These are phyloP conservation scores for Tetragnatha montana DNA, from an alignment of 2,888 invertebrate species.

Conservation along the genomic window DNA sequence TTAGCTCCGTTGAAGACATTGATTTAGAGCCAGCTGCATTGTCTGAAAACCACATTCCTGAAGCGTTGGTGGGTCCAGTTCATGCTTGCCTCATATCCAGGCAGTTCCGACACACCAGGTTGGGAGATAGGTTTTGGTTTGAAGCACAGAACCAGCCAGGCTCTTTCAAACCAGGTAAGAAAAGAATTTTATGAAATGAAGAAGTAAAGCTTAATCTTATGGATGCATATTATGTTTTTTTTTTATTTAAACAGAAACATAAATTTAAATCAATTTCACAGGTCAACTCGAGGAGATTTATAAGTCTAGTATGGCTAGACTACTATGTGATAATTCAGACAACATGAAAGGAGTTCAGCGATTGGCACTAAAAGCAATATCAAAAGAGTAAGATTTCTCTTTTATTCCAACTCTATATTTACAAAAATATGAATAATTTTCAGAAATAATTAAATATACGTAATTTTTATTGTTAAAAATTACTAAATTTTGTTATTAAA, in stretches of 20 bases:
- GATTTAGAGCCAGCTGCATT: slow-evolving; percentile 90
- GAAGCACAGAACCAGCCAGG: slow-evolving; percentile 73
- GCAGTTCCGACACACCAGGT: slow-evolving; percentile 85
- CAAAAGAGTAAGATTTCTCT: slow-evolving; percentile 37
- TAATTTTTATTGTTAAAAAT: no score
- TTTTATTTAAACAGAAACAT: no score
- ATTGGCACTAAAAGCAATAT: slow-evolving; percentile 73
- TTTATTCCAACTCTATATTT: no score
- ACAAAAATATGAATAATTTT: no score
- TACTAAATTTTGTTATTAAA: no score
- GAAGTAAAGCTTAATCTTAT: no score
- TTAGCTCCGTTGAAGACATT: slow-evolving; percentile 82
- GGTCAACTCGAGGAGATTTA: slow-evolving; percentile 78
- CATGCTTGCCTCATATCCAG: slow-evolving; percentile 92
- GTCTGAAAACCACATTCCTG: slow-evolving; percentile 86
- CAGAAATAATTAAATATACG: no score
- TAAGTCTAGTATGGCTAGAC: slow-evolving; percentile 82
- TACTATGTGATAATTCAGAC: slow-evolving; percentile 88
- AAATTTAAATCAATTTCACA: slow-evolving; percentile 60
- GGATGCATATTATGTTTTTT: no score
- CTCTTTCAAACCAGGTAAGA: slow-evolving; percentile 69
- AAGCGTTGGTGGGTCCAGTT: slow-evolving; percentile 89
- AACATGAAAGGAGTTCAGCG: slow-evolving; percentile 82
- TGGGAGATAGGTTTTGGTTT: slow-evolving; percentile 76
- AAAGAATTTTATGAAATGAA: no score